Evolutionary conservation across 2,888 invertebrate species (phyloP).

Genomic region (Quadroppia sp.): DNA sequence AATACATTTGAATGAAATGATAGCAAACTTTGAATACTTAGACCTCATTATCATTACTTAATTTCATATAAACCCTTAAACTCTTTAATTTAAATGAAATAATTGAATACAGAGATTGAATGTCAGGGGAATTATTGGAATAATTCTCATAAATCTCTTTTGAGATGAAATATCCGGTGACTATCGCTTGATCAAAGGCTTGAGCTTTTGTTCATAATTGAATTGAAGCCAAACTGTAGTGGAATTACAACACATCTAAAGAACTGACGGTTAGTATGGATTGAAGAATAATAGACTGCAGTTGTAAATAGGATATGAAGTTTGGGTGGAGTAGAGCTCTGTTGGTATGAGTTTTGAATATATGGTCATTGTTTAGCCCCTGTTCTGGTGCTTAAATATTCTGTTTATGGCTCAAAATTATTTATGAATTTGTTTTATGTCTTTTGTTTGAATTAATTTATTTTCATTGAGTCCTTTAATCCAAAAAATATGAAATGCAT

Average conservation of each 20-base stretch:
- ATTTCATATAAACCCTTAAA: no score
- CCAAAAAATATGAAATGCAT: no score
- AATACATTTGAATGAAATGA: no score
- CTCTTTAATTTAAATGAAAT: no score
- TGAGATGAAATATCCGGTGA: slow-evolving; percentile 1
- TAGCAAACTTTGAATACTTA: no score
- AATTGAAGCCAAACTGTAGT: neutral
- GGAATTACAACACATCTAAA: neutral
- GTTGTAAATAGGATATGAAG: neutral
- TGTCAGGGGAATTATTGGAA: neutral
- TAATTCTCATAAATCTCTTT: neutral
- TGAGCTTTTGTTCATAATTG: neutral
- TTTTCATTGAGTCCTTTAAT: neutral
- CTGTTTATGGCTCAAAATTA: neutral
- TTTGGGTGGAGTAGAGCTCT: slow-evolving; percentile 14
- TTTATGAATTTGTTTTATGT: no score
- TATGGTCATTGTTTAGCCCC: slow-evolving; percentile 3
- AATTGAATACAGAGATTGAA: neutral
- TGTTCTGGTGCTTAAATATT: neutral
- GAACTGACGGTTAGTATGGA: slow-evolving; percentile 1
- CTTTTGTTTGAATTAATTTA: neutral
- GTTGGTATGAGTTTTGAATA: neutral
- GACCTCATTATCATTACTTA: no score
- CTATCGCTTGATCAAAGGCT: neutral
- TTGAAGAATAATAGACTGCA: neutral